These are phyloP conservation scores for Sarcophaga variegata DNA, from an alignment of 2,888 invertebrate genomes.

Conservation along the genomic window DNA sequence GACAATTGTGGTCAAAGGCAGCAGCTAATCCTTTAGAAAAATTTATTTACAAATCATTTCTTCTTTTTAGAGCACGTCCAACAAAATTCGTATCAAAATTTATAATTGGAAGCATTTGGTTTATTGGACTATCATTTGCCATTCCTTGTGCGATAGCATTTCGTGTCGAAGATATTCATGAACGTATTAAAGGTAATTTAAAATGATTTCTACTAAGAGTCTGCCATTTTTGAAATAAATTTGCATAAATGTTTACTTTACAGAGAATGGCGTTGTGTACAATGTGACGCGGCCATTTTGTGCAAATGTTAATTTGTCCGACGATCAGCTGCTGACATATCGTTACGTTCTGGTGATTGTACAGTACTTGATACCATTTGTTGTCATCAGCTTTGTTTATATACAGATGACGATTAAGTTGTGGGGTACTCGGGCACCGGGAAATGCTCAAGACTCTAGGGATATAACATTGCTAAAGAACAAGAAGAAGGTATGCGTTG, in stretches of 20 bases:
- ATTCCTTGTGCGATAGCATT: slow-evolving; percentile 84
- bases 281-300: slow-evolving; percentile 83
- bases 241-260: background rate
- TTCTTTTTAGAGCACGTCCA: slow-evolving; percentile 86
- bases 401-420: slow-evolving; percentile 89
- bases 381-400: slow-evolving; percentile 92
- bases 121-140: slow-evolving; percentile 86
- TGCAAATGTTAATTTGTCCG: slow-evolving; percentile 82
- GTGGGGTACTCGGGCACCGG: slow-evolving; percentile 91
- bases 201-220: background rate
- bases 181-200: slow-evolving; percentile 77
- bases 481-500: slow-evolving; percentile 86
- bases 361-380: slow-evolving; percentile 90
- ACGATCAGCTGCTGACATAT: slow-evolving; percentile 82
- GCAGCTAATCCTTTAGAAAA: too few relatives aligned
- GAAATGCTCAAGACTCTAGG: slow-evolving; percentile 89
- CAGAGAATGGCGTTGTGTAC: slow-evolving; percentile 77
- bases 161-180: slow-evolving; percentile 79
- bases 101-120: slow-evolving; percentile 89
- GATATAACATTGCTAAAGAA: slow-evolving; percentile 91
- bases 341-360: slow-evolving; percentile 83
- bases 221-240: background rate
- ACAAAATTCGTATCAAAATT: slow-evolving; percentile 89
- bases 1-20: too few relatives aligned
- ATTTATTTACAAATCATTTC: slow-evolving; percentile 72